A percentile compares a stretch with the other conserved stretches of the same genome.
Conservation (phyloP, 2,113 vertebrate species). For the Jaculus jaculus region DNA sequence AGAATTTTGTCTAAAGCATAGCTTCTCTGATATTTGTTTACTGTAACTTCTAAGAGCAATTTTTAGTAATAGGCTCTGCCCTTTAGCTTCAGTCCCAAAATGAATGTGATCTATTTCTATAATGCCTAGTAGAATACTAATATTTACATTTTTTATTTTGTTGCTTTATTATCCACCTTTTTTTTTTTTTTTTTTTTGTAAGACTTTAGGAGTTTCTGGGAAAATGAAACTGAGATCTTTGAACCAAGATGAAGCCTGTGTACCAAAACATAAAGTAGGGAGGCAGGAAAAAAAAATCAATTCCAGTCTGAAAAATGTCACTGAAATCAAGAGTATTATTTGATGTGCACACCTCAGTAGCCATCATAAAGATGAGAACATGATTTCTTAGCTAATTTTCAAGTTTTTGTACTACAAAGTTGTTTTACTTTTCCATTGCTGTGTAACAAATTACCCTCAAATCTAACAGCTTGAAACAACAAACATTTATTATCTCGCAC, state of each 20-base stretch:
- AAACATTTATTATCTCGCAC: constrained; percentile 26
- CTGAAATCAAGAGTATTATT: constrained; percentile 4
- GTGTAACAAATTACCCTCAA: constrained; percentile 39
- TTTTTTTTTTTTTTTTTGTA: background rate
- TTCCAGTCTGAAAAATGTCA: background rate
- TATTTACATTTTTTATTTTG: constrained; percentile 2
- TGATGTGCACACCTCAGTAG: background rate
- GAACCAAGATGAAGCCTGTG: background rate
- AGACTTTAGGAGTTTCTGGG: background rate
- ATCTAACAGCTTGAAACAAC: constrained; percentile 46
- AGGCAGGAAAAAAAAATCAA: background rate
- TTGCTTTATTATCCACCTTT: background rate
- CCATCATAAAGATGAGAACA: background rate
- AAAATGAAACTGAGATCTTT: background rate
- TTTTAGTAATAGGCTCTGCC: background rate
- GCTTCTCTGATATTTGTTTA: background rate
- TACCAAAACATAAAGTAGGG: background rate
- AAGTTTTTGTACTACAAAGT: background rate
- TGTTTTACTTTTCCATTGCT: constrained; percentile 44
- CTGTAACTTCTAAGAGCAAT: constrained; percentile 9
- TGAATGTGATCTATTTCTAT: background rate
- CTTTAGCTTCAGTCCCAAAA: background rate
- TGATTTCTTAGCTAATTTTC: constrained; percentile 14
- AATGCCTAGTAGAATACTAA: background rate
- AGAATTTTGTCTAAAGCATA: background rate